Base-by-base conservation (phyloP, 2,113 vertebrate genomes). In the Sphyrna mokarran region DNA sequence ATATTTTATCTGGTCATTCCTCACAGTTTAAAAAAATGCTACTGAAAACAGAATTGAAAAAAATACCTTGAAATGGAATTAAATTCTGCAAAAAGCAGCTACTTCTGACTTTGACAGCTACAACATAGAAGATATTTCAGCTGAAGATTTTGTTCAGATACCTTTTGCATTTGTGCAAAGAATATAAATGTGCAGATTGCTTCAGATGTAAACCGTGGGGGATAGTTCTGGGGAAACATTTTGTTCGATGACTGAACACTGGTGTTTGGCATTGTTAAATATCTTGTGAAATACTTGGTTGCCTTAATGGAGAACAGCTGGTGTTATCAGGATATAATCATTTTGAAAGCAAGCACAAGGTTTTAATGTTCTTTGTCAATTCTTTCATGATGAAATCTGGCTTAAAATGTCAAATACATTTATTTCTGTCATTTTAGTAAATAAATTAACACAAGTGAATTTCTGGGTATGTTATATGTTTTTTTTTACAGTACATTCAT, bases 241-340 rank as follows among this genome's bases (percentile, higher is more conserved):
- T 97, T 97, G 96, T 97, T 97, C 97, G 96, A 96, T 98, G 97
- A 98, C 97, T 97, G 97, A 98, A 97, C 96, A 96, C 97, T 97
- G 96, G 96, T 97, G 96, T 96, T 97, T 96, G 97, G 96, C 97
- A 95, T 96, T 97, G 96, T 97, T 14, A 68, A 68, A 68, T 90
- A 23, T 76, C 95, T 97, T 96, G 96, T 95, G 97, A 97, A 97
- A 96, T 95, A 97, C 96, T 96, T 96, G 96, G 96, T 96, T 97
- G 96, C 96, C 97, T 97, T 96, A 97, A 96, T 96, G 96, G 97
- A 96, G 96, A 97, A 97, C 98, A 98, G 97, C 97, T 98, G 97
- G 97, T 97, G 96, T 97, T 97, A 97, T 98, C 96, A 97, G 96
- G 97, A 97, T 97, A 97, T 97, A 97, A 97, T 98, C 96, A 96